phyloP scores from a whole-genome alignment of 2,113 vertebrate genomes.

The Gavia stellata region DNA sequence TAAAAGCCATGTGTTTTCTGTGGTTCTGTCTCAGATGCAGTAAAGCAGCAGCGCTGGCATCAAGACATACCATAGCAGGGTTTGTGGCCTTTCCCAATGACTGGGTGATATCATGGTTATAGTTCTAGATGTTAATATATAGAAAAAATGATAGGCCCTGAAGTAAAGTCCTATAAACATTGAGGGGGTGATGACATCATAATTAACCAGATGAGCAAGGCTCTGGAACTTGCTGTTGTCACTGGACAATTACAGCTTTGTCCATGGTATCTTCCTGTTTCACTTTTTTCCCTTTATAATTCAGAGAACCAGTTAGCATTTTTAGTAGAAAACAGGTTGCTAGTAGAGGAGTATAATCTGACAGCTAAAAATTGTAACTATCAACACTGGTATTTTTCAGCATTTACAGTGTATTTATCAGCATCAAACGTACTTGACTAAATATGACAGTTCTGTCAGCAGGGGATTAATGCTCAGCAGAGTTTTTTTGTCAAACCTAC shows the following conservation, averaged over 20 bases:
- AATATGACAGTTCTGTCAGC: background rate
- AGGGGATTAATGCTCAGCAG: background rate
- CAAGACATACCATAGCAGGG: background rate
- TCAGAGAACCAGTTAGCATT: background rate
- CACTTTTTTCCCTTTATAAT: background rate
- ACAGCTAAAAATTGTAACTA: conserved; percentile 12
- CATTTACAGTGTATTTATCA: background rate
- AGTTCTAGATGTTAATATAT: conserved; percentile 72
- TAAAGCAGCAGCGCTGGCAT: conserved; percentile 35
- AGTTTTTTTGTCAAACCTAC: background rate
- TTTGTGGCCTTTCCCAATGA: conserved; percentile 63
- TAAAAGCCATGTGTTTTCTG: conserved; percentile 9
- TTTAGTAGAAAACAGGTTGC: conserved; percentile 10
- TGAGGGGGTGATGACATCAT: conserved; percentile 43
- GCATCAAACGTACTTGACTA: background rate
- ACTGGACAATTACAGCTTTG: conserved; percentile 50
- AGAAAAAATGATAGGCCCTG: conserved; percentile 69
- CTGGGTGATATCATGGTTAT: conserved; percentile 49
- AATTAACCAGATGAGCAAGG: conserved; percentile 54
- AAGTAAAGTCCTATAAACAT: conserved; percentile 58
- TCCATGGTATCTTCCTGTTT: conserved; percentile 40
- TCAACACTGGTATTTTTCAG: background rate
- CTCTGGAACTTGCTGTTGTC: conserved; percentile 46
- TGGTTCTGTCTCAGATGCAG: conserved; percentile 30
- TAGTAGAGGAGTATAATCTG: background rate